Percentiles rank a stretch among this genome's conserved stretches.
These are phyloP conservation scores for Notospermus geniculatus DNA, from an alignment of 1,140 invertebrate species.

Conservation along the genomic window DNA sequence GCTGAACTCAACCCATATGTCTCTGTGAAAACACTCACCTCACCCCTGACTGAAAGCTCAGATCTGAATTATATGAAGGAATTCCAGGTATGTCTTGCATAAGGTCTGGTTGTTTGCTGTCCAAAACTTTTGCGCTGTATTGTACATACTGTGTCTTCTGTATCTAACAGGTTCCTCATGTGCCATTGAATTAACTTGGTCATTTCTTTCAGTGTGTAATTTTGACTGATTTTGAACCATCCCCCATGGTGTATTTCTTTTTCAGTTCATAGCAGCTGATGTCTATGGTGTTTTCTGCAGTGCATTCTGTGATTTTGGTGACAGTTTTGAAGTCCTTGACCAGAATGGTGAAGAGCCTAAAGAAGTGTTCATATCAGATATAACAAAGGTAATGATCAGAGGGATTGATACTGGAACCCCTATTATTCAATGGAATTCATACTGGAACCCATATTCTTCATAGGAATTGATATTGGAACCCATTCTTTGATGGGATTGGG, in stretches of 20 bases:
- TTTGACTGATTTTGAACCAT: conserved; percentile 43
- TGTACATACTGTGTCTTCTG: no score
- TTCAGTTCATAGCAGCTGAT: conserved; percentile 52
- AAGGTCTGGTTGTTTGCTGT: not conserved
- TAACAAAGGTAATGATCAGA: conserved; percentile 54
- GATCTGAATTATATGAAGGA: conserved; percentile 39
- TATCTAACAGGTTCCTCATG: no score
- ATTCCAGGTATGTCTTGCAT: conserved; percentile 38
- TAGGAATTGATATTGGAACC: not conserved
- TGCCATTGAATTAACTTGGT: no score
- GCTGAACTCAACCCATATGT: conserved; percentile 56
- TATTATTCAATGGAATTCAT: not conserved
- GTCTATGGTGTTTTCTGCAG: conserved; percentile 52
- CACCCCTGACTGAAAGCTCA: conserved; percentile 25
- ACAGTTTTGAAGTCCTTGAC: conserved; percentile 53
- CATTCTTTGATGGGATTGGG: not conserved
- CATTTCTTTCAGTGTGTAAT: conserved; percentile 42
- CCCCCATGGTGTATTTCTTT: conserved; percentile 32
- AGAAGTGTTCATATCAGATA: conserved; percentile 48
- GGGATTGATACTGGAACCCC: not conserved
- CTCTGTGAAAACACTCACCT: conserved; percentile 33
- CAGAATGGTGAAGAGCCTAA: conserved; percentile 52
- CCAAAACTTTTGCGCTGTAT: not conserved
- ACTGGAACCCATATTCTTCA: conserved; percentile 1
- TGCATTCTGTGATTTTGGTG: conserved; percentile 55